Conservation (phyloP, 92 coral and sea anemone genomes). For the Parazoanthus darwini region DNA sequence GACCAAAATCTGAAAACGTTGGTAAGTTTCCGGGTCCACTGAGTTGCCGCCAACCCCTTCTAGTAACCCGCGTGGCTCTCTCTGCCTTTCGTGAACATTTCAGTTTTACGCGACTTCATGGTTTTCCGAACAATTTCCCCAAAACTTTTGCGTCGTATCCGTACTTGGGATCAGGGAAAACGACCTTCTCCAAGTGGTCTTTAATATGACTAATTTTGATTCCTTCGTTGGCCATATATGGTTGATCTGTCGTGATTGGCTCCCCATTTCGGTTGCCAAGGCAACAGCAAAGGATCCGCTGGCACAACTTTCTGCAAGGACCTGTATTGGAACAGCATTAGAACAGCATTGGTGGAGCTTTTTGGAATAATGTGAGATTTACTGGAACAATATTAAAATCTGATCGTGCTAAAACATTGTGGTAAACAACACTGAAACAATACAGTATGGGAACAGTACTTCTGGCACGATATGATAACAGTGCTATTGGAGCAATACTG, state of each 20-base stretch:
- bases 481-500: too few relatives aligned
- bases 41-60: too few relatives aligned
- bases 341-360: not conserved
- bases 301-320: not conserved
- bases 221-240: constrained; percentile 4
- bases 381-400: not conserved
- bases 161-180: not conserved
- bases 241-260: not conserved
- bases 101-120: too few relatives aligned
- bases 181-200: not conserved
- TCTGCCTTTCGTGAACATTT: too few relatives aligned
- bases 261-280: not conserved
- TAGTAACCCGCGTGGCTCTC: too few relatives aligned
- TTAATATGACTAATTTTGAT: not conserved
- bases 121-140: not conserved
- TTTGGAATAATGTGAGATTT: not conserved
- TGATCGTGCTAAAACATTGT: not conserved
- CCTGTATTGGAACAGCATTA: constrained; percentile 23
- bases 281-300: not conserved
- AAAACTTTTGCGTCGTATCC: not conserved
- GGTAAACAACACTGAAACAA: not conserved
- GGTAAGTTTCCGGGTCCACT: too few relatives aligned
- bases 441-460: too few relatives aligned
- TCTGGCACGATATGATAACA: too few relatives aligned
- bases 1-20: too few relatives aligned